These are phyloP conservation scores for Nycticryphes semicollaris DNA, from an alignment of 2,113 vertebrate species.

Conservation along the genomic window DNA sequence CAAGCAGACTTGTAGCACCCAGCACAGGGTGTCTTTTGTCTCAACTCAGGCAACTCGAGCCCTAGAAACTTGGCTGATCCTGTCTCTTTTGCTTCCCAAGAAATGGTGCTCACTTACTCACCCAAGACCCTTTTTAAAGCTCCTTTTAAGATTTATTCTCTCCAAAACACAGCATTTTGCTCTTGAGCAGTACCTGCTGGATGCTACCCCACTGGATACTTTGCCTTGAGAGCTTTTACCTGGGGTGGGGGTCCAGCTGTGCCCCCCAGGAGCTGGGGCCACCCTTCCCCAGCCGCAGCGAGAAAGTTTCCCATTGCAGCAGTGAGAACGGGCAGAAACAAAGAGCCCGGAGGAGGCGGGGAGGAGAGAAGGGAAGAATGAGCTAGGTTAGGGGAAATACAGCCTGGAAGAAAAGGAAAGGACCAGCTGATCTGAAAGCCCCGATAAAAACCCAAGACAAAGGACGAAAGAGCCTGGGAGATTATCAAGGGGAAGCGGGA, in stretches of 20 bases:
- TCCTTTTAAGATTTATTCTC: background rate
- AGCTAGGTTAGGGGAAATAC: slow-evolving; percentile 32
- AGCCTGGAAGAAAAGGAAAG: slow-evolving; percentile 44
- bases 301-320: background rate
- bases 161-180: background rate
- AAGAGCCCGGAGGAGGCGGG: background rate
- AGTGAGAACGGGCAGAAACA: background rate
- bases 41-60: background rate
- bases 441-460: slow-evolving; percentile 41
- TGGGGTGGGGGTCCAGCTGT: background rate
- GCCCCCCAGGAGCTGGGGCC: background rate
- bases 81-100: background rate
- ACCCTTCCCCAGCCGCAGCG: background rate
- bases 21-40: background rate
- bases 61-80: background rate
- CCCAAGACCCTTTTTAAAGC: background rate
- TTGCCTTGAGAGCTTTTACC: background rate
- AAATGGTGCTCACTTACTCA: background rate
- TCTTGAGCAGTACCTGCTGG: background rate
- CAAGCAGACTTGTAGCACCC: background rate
- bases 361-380: slow-evolving; percentile 9
- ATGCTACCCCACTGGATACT: background rate
- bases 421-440: slow-evolving; percentile 35
- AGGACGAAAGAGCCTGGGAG: background rate
- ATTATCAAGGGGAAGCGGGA: slow-evolving; percentile 20